phyloP scores from a whole-genome alignment of 2,797 vertebrate species.

The Leptoclinus maculatus region DNA sequence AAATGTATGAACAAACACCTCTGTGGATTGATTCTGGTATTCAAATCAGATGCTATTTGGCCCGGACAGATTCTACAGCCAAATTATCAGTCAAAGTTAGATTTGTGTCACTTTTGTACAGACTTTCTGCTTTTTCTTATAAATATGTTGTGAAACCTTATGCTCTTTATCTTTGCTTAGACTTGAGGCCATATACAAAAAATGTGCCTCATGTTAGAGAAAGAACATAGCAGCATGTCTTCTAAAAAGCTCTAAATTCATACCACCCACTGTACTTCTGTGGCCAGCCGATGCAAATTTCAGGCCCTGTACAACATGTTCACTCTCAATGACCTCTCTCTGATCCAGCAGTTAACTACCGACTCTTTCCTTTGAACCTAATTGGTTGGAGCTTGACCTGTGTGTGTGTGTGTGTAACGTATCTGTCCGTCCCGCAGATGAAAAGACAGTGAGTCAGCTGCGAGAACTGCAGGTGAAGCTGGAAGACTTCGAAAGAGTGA shows the following conservation, averaged over 20 bases:
- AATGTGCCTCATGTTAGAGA: not conserved
- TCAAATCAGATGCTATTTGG: not conserved
- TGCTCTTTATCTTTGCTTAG: not conserved
- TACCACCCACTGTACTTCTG: not conserved
- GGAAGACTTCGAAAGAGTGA: slow-evolving; percentile 96
- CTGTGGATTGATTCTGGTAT: not conserved
- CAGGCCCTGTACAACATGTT: not conserved
- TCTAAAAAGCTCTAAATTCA: not conserved
- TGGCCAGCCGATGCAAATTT: not conserved
- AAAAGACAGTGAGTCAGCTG: slow-evolving; percentile 91
- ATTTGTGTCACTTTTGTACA: not conserved
- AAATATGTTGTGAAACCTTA: not conserved
- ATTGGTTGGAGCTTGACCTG: slow-evolving; percentile 6
- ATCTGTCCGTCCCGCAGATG: slow-evolving; percentile 83
- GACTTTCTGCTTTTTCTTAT: not conserved
- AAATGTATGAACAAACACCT: not conserved
- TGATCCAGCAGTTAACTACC: not conserved
- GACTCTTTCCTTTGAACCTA: not conserved
- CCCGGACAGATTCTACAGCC: not conserved
- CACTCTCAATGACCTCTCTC: not conserved
- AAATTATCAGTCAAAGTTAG: slow-evolving; percentile 3
- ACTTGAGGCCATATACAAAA: not conserved
- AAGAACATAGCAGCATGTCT: not conserved
- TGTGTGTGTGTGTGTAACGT: not conserved
- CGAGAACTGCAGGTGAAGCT: slow-evolving; percentile 93